Evolutionary conservation across 2,888 invertebrate species (phyloP).

Genomic region (Drosophila tanythrix): DNA sequence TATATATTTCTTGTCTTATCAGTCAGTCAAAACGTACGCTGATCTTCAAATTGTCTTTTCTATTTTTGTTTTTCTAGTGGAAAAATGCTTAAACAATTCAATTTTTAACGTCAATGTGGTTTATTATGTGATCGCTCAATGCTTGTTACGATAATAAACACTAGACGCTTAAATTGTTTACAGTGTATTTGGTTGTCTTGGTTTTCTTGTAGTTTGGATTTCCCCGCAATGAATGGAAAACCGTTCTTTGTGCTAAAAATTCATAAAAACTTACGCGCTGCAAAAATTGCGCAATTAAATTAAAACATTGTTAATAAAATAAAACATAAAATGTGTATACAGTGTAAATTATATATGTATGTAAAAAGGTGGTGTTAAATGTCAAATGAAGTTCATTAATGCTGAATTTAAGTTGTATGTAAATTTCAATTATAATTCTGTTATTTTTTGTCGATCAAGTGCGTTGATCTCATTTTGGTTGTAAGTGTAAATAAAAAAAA

Average conservation of each 20-base stretch:
- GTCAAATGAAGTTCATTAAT: slow-evolving; percentile 35
- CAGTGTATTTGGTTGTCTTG: slow-evolving; percentile 36
- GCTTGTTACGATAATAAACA: slow-evolving; percentile 83
- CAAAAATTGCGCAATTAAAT: slow-evolving; percentile 55
- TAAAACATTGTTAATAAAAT: slow-evolving; percentile 49
- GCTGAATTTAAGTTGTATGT: slow-evolving; percentile 3
- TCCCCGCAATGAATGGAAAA: slow-evolving; percentile 35
- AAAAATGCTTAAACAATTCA: slow-evolving; percentile 30
- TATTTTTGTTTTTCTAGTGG: slow-evolving; percentile 33
- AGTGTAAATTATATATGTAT: slow-evolving; percentile 23
- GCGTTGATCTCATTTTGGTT: slow-evolving; percentile 46
- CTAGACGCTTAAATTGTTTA: slow-evolving; percentile 65
- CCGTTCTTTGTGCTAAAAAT: slow-evolving; percentile 56
- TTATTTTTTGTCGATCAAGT: slow-evolving; percentile 31
- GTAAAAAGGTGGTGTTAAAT: slow-evolving; percentile 19
- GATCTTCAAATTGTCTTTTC: slow-evolving; percentile 37
- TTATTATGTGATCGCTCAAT: slow-evolving; percentile 82
- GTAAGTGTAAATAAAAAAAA: not conserved
- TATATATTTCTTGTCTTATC: slow-evolving; percentile 39
- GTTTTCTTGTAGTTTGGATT: slow-evolving; percentile 29
- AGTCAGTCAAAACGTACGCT: slow-evolving; percentile 65
- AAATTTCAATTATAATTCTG: slow-evolving; percentile 28
- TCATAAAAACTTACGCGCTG: slow-evolving; percentile 71
- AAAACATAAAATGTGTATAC: slow-evolving; percentile 10
- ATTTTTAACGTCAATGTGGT: slow-evolving; percentile 68